These are phyloP conservation scores for Lysiphlebus fabarum DNA, from an alignment of 1,140 invertebrate species.

Conservation along the genomic window DNA sequence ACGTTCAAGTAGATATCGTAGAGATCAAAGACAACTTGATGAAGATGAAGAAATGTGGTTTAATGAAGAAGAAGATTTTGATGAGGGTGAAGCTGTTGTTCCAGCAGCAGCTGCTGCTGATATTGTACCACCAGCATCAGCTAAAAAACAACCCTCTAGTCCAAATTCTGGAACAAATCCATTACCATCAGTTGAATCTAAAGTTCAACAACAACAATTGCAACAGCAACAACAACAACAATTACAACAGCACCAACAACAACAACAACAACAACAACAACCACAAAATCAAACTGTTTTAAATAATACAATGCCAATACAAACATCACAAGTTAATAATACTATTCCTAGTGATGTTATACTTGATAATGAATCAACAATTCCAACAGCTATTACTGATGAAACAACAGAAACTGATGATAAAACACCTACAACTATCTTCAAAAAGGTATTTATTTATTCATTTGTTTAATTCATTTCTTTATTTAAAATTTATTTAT, in stretches of 20 bases:
- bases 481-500: conserved; percentile 15
- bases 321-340: conserved; percentile 47
- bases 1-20: conserved; percentile 75
- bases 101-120: conserved; percentile 53
- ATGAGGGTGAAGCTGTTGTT: conserved; percentile 72
- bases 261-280: conserved; percentile 46
- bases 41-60: conserved; percentile 99
- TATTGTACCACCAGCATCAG: conserved; percentile 42
- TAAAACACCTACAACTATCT: conserved; percentile 54
- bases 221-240: conserved; percentile 55
- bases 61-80: conserved; percentile 93
- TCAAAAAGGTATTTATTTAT: conserved; percentile 58
- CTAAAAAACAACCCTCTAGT: conserved; percentile 51
- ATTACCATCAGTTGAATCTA: conserved; percentile 45
- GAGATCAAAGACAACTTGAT: conserved; percentile 88
- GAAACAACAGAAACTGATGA: conserved; percentile 45
- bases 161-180: conserved; percentile 48
- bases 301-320: conserved; percentile 21
- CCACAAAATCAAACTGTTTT: conserved; percentile 31
- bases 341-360: conserved; percentile 36
- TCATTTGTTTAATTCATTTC: conserved; percentile 1
- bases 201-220: conserved; percentile 44
- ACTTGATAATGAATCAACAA: conserved; percentile 44
- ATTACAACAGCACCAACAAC: conserved; percentile 42
- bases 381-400: conserved; percentile 51